Conservation (phyloP, 2,797 vertebrate genomes). For the Peromyscus melanophrys region DNA sequence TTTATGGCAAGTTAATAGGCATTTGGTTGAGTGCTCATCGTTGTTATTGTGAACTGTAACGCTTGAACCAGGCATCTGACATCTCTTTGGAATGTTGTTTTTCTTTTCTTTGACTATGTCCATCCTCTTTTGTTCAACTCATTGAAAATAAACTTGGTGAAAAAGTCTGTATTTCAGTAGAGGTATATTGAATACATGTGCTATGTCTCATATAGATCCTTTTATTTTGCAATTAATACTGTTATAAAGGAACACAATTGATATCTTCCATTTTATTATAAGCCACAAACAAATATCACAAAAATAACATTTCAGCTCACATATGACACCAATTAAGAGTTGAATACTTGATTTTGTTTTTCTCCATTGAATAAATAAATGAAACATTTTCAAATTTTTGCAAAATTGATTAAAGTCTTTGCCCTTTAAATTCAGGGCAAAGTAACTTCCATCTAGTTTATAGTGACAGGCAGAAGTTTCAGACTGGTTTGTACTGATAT, state of each 20-base stretch:
- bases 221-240: slow-evolving; percentile 6
- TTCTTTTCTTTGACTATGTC: background rate
- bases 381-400: background rate
- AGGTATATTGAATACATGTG: background rate
- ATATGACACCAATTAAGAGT: background rate
- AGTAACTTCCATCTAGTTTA: background rate
- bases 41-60: background rate
- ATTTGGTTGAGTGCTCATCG: background rate
- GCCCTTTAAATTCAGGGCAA: background rate
- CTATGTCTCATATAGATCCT: background rate
- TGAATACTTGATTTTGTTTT: background rate
- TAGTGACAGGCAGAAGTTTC: background rate
- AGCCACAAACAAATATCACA: background rate
- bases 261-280: background rate
- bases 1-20: background rate
- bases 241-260: background rate
- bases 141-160: background rate
- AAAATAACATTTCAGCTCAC: background rate
- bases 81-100: background rate
- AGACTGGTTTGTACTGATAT: background rate
- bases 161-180: background rate
- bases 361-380: background rate
- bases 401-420: background rate
- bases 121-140: background rate
- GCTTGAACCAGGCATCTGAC: background rate